Conservation (phyloP, 2,888 invertebrate genomes). For the Ormyrus thymus region DNA sequence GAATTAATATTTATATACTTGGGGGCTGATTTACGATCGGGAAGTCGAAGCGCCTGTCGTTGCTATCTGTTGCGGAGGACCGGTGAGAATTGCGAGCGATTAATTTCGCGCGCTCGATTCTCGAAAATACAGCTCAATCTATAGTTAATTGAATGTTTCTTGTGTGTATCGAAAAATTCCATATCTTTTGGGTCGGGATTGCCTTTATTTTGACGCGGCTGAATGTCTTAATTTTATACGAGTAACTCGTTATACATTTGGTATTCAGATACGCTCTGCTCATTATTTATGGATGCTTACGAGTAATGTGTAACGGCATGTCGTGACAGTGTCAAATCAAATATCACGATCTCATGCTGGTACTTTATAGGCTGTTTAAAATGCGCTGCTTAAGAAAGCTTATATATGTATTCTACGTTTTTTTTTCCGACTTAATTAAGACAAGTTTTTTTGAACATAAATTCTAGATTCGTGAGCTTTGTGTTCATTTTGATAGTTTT, state of each 20-base stretch:
- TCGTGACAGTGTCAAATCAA: conserved; percentile 46
- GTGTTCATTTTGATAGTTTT: too few relatives aligned
- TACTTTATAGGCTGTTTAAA: conserved; percentile 15
- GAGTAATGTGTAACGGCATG: conserved; percentile 20
- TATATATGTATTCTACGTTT: too few relatives aligned
- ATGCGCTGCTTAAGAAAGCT: too few relatives aligned
- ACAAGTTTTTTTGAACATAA: too few relatives aligned
- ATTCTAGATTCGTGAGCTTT: too few relatives aligned
- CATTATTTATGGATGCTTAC: conserved; percentile 25
- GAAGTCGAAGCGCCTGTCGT: conserved; percentile 10
- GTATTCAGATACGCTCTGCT: conserved; percentile 13
- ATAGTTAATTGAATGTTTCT: neutral
- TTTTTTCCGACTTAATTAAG: too few relatives aligned
- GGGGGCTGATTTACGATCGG: conserved; percentile 43
- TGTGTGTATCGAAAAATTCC: conserved; percentile 13
- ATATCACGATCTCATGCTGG: conserved; percentile 10
- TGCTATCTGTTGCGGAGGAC: conserved; percentile 26
- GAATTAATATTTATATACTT: conserved; percentile 54
- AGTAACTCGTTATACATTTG: neutral
- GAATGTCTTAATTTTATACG: neutral
- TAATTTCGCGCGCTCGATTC: conserved; percentile 29
- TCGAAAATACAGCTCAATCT: conserved; percentile 36
- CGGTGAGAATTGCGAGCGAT: conserved; percentile 4
- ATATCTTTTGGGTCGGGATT: neutral
- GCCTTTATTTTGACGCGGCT: too few relatives aligned